Conservation (phyloP, 2,888 invertebrate species). For the Eretmocerus hayati region DNA sequence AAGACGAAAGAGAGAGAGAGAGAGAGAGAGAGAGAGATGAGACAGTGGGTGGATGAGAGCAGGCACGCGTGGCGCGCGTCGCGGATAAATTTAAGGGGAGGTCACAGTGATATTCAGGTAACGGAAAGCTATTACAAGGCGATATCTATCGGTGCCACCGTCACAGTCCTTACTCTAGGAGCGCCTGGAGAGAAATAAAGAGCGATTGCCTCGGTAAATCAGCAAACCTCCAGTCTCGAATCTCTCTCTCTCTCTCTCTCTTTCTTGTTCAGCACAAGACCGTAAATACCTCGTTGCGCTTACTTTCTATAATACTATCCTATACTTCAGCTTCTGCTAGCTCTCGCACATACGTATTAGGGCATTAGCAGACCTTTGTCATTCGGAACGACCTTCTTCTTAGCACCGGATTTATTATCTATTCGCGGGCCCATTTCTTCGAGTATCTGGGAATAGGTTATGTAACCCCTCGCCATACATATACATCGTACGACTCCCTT, state of each 20-base stretch:
- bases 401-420: slow-evolving; percentile 23
- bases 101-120: slow-evolving; percentile 39
- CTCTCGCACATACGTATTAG: slow-evolving; percentile 44
- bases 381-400: slow-evolving; percentile 26
- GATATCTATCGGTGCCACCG: slow-evolving; percentile 46
- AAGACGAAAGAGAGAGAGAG: neutral
- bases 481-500: too few relatives aligned
- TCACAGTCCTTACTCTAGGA: slow-evolving; percentile 42
- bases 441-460: too few relatives aligned
- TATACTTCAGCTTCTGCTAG: slow-evolving; percentile 21
- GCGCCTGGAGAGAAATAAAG: slow-evolving; percentile 49
- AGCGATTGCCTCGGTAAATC: slow-evolving; percentile 48
- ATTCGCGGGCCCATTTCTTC: slow-evolving; percentile 7
- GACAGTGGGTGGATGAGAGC: neutral
- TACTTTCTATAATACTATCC: too few relatives aligned
- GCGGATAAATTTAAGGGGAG: slow-evolving; percentile 26
- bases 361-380: slow-evolving; percentile 40
- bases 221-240: slow-evolving; percentile 26
- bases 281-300: slow-evolving; percentile 16
- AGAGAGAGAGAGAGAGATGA: neutral
- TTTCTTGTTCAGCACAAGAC: slow-evolving; percentile 5
- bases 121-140: slow-evolving; percentile 46
- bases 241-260: too few relatives aligned
- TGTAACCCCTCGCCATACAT: too few relatives aligned
- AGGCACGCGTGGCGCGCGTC: neutral